Conservation (phyloP, 1,140 invertebrate species). For the Bathynomus jamesi region DNA sequence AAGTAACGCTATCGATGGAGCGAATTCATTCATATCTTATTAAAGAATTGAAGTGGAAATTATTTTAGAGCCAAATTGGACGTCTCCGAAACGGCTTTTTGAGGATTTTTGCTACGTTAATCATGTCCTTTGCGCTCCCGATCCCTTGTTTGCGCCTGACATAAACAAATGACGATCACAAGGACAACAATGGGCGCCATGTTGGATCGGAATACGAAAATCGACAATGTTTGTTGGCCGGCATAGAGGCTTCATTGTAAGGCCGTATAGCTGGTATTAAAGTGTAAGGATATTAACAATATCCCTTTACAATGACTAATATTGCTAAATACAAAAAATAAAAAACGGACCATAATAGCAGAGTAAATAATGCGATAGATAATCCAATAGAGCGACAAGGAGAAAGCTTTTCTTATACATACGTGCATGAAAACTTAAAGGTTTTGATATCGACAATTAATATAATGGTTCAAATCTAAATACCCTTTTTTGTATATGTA, state of each 20-base stretch:
- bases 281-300: slow-evolving; percentile 32
- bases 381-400: background rate
- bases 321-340: slow-evolving; percentile 18
- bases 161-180: slow-evolving; percentile 33
- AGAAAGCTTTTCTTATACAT: background rate
- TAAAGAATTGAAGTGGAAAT: background rate
- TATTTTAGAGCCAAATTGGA: background rate
- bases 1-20: no score
- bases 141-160: slow-evolving; percentile 24
- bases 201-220: slow-evolving; percentile 32
- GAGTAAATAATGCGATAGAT: slow-evolving; percentile 28
- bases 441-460: background rate
- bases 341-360: slow-evolving; percentile 8
- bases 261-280: slow-evolving; percentile 29
- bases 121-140: slow-evolving; percentile 24
- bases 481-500: background rate
- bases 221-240: slow-evolving; percentile 32
- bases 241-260: slow-evolving; percentile 21
- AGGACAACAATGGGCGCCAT: slow-evolving; percentile 30
- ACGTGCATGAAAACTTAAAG: background rate
- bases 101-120: background rate
- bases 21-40: no score
- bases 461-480: background rate
- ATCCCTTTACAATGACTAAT: slow-evolving; percentile 29
- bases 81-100: background rate